Evolutionary conservation across 2,797 vertebrate genomes (phyloP).

Genomic region (Pseudocheirus occidentalis): DNA sequence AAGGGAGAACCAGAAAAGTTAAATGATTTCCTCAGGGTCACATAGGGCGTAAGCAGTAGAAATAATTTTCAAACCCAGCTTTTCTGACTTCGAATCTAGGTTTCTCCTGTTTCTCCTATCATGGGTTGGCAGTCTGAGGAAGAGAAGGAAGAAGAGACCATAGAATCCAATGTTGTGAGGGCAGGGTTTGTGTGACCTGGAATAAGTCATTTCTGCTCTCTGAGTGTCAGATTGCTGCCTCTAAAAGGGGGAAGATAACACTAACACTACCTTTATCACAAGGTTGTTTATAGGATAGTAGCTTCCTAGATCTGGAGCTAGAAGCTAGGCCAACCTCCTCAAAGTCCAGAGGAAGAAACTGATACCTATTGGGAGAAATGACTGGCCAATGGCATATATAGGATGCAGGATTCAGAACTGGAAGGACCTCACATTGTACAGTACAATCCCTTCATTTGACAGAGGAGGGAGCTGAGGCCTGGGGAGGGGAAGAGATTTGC

Average conservation of each 20-base stretch:
- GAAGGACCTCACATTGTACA: not conserved
- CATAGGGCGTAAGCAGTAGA: not conserved
- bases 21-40: not conserved
- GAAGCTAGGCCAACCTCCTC: no score
- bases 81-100: not conserved
- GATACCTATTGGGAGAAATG: no score
- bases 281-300: not conserved
- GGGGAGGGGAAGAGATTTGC: not conserved
- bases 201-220: not conserved
- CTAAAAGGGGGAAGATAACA: not conserved
- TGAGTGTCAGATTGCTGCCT: slow-evolving; percentile 2
- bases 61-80: not conserved
- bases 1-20: not conserved
- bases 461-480: not conserved
- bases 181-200: not conserved
- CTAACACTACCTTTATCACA: not conserved
- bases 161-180: not conserved
- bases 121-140: not conserved
- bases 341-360: no score
- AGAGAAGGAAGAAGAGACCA: not conserved
- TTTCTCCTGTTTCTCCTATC: not conserved
- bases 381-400: no score
- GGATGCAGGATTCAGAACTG: not conserved
- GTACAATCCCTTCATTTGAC: not conserved
- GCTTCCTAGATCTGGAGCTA: no score